phyloP scores from a whole-genome alignment of 2,888 invertebrate species.

The Nyleta sp. region DNA sequence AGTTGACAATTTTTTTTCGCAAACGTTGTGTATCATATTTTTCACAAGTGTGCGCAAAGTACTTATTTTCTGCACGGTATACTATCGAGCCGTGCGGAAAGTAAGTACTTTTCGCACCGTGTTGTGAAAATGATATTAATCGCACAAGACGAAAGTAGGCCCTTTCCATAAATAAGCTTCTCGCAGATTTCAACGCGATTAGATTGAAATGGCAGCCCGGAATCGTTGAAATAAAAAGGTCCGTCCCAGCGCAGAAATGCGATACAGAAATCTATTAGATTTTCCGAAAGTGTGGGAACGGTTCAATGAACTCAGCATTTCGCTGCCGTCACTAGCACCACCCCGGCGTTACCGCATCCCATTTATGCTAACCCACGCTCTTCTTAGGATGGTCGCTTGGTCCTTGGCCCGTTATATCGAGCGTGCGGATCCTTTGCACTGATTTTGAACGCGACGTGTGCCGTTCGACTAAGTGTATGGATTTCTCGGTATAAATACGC shows the following conservation, averaged over 20 bases:
- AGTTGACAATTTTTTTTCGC: too few relatives aligned
- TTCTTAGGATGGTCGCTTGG: conserved; percentile 56
- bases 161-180: too few relatives aligned
- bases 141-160: too few relatives aligned
- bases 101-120: too few relatives aligned
- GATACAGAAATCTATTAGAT: conserved; percentile 45
- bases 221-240: conserved; percentile 13
- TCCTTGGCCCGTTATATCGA: conserved; percentile 63
- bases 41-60: too few relatives aligned
- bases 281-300: conserved; percentile 49
- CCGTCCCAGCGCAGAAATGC: conserved; percentile 7
- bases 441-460: conserved; percentile 52
- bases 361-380: conserved; percentile 65
- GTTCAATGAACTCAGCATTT: conserved; percentile 76
- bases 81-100: too few relatives aligned
- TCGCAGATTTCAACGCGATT: too few relatives aligned
- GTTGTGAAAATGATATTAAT: too few relatives aligned
- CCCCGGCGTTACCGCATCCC: conserved; percentile 60
- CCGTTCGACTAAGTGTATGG: conserved; percentile 43
- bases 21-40: too few relatives aligned
- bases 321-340: conserved; percentile 46
- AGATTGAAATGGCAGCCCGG: too few relatives aligned
- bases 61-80: too few relatives aligned
- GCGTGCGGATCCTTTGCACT: conserved; percentile 60
- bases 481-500: too few relatives aligned